phyloP scores from a whole-genome alignment of 2,797 vertebrate species.

The Girardinus metallicus region DNA sequence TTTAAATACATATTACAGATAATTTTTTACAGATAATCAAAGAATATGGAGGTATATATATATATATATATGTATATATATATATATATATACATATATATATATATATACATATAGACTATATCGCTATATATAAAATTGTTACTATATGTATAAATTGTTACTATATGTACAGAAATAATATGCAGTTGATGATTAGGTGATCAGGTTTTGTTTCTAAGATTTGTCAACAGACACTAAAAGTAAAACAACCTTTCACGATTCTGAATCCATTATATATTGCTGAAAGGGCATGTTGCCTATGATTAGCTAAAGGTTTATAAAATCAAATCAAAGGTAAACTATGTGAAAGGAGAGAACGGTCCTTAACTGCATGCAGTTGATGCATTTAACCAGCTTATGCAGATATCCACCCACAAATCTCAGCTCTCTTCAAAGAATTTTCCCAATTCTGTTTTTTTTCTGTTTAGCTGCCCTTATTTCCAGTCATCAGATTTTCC shows the following conservation, averaged over 20 bases:
- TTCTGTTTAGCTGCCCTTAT: conserved; percentile 1
- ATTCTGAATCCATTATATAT: background rate
- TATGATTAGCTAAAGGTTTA: background rate
- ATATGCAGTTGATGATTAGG: background rate
- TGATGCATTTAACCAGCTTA: conserved; percentile 1
- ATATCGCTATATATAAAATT: too few relatives aligned
- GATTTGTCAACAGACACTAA: background rate
- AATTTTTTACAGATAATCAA: background rate
- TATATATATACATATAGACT: too few relatives aligned
- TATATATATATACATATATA: background rate
- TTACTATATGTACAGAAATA: background rate
- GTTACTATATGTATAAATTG: background rate
- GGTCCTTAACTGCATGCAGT: conserved; percentile 9
- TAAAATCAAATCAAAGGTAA: background rate
- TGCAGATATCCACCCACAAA: conserved; percentile 29
- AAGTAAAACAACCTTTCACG: background rate
- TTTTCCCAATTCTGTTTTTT: conserved; percentile 3
- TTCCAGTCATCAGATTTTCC: conserved; percentile 27
- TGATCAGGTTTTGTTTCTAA: background rate
- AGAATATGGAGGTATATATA: background rate
- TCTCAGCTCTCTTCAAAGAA: conserved; percentile 14
- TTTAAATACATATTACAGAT: background rate
- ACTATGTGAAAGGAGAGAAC: background rate
- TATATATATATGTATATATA: too few relatives aligned
- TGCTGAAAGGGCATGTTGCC: background rate